Evolutionary conservation across 2,888 invertebrate genomes (phyloP), one percentile per base, ranked within the genome.

Genomic region (Aradus depressus): DNA sequence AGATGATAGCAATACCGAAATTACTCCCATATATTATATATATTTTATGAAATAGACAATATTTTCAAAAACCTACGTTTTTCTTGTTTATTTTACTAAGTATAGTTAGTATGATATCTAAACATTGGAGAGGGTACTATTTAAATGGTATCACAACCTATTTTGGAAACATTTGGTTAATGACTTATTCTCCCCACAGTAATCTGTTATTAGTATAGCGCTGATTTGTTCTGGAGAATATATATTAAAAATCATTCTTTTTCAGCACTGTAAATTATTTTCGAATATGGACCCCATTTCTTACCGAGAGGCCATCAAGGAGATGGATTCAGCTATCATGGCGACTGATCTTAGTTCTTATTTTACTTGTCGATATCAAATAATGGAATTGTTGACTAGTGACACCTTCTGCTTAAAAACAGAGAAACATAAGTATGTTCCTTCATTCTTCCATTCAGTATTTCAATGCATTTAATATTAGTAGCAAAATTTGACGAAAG

Each of bases 281-380:
- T 57, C 59, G 32, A 67, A 70, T 44, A 61, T 76, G 5, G 59
- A 70, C 0, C 55, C 59, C 1, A 56, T 60, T 0, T 71, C 71
- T 50, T 72, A 68, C 38, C 64, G 68, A 19, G 63, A 66, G 4
- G 67, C 77, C 6, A 59, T 72, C 59, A 66, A 67, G 16, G 74
- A 77, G 65, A 72, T 77, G 32, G 72, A 73, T 58, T 73, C 73
- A 61, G 67, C 72, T 47, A 79, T 80, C 50, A 63, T 79, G 35
- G 74, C 76, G 54, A 79, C 79, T 0, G 77, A 79, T 64, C 64
- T 77, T 53, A 72, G 74, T 0, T 65, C 70, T 10, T 75, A 76
- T 67, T 77, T 78, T 63, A 70, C 65, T 60, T 64, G 71, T 50
- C 68, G 77, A 3, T 70, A 72, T 1, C 73, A 73, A 57, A 65